Evolutionary conservation across 2,888 invertebrate species (phyloP).

Genomic region (Pseudeuparius sepicola): DNA sequence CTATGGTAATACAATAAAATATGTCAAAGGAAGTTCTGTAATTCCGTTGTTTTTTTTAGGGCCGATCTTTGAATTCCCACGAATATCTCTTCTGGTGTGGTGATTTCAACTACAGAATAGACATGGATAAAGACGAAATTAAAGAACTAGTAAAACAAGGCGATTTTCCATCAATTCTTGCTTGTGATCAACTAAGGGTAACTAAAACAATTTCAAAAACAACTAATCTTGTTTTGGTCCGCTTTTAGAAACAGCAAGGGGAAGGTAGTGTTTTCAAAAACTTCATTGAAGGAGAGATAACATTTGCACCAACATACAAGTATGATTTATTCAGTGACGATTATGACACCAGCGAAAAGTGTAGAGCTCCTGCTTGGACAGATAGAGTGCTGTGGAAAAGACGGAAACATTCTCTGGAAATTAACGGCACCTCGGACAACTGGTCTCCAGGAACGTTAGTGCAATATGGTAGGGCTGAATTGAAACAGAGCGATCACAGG

Average conservation of each 20-base stretch:
- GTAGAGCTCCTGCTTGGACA: conserved; percentile 96
- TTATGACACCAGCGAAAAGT: conserved; percentile 98
- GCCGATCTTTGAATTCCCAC: conserved; percentile 83
- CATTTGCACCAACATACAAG: conserved; percentile 95
- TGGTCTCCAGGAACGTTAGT: conserved; percentile 67
- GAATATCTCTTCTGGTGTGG: conserved; percentile 99
- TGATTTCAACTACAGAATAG: conserved; percentile 97
- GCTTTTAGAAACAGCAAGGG: conserved; percentile 56
- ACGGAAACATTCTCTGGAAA: conserved; percentile 59
- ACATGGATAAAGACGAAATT: conserved; percentile 90
- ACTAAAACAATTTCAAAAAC: conserved; percentile 17
- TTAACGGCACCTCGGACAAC: conserved; percentile 49
- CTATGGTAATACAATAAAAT: conserved; percentile 48
- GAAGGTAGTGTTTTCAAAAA: conserved; percentile 82
- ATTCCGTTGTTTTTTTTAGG: conserved; percentile 40
- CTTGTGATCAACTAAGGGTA: conserved; percentile 76
- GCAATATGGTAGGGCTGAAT: conserved; percentile 86
- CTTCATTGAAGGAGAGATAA: conserved; percentile 84
- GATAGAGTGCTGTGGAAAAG: conserved; percentile 93
- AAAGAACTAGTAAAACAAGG: conserved; percentile 71
- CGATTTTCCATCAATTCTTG: conserved; percentile 64
- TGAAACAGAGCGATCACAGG: conserved; percentile 97
- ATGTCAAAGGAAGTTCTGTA: neutral
- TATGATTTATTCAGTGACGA: conserved; percentile 98
- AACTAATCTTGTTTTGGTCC: conserved; percentile 13